A percentile compares a stretch with the other conserved stretches of the same genome.
Evolutionary conservation across 2,888 invertebrate genomes (phyloP).

Genomic region (Euproctis similis): DNA sequence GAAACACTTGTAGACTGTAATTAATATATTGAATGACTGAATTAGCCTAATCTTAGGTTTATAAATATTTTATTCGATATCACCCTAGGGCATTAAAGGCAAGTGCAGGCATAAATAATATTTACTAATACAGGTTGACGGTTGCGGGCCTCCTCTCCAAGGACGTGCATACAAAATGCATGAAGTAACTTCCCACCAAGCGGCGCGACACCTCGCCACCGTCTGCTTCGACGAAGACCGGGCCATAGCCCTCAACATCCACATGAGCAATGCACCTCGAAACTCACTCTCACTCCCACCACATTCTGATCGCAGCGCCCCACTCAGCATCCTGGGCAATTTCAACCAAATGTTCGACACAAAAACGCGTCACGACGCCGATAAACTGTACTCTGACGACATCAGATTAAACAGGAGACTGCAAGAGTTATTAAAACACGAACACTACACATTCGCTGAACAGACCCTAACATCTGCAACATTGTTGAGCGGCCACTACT

Average conservation of each 20-base stretch:
- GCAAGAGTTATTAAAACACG: slow-evolving; percentile 45
- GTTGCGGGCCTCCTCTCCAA: slow-evolving; percentile 48
- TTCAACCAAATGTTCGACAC: slow-evolving; percentile 68
- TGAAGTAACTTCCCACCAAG: slow-evolving; percentile 31
- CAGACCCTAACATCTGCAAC: slow-evolving; percentile 43
- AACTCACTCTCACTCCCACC: slow-evolving; percentile 31
- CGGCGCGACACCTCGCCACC: slow-evolving; percentile 54
- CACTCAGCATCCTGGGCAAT: slow-evolving; percentile 61
- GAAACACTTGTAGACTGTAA: too few species aligned
- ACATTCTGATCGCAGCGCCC: slow-evolving; percentile 38
- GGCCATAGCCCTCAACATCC: slow-evolving; percentile 32
- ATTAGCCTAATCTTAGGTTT: too few species aligned
- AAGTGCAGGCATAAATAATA: too few species aligned
- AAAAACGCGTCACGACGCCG: slow-evolving; percentile 45
- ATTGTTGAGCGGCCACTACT: slow-evolving; percentile 46
- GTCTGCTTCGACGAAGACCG: slow-evolving; percentile 58
- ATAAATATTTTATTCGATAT: too few species aligned
- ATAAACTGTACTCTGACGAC: slow-evolving; percentile 54
- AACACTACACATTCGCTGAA: slow-evolving; percentile 41
- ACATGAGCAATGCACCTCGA: slow-evolving; percentile 27
- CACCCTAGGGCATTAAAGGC: too few species aligned
- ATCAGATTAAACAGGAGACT: slow-evolving; percentile 42
- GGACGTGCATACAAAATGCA: slow-evolving; percentile 55
- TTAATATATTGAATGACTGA: too few species aligned
- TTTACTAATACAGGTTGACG: slow-evolving; percentile 35